Evolutionary conservation across 2,113 vertebrate genomes (phyloP).

Genomic region (Origma solitaria): DNA sequence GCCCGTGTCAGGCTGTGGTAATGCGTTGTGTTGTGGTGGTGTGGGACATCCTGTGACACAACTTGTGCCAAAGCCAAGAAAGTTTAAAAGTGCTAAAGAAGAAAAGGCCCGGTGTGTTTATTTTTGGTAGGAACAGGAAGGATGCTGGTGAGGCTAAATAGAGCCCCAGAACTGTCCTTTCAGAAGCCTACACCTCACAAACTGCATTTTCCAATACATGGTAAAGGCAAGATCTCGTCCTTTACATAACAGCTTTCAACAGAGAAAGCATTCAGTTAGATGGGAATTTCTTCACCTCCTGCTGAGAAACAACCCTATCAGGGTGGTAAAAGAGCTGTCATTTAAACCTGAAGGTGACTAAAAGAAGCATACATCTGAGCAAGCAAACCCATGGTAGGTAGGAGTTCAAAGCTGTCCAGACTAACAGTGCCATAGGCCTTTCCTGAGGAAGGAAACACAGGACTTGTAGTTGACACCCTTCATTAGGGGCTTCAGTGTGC

Average conservation of each 20-base stretch:
- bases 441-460: background rate
- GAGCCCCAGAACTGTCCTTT: background rate
- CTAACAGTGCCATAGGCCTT: background rate
- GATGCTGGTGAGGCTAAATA: constrained; percentile 4
- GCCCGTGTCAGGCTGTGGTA: background rate
- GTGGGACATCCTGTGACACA: constrained; percentile 35
- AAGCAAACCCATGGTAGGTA: background rate
- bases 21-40: background rate
- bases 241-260: background rate
- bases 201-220: background rate
- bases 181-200: background rate
- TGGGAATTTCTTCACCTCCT: background rate
- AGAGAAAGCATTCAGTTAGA: background rate
- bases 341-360: background rate
- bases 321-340: background rate
- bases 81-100: background rate
- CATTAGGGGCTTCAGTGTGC: background rate
- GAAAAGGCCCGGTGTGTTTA: background rate
- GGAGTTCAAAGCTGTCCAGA: background rate
- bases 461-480: background rate
- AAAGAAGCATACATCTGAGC: background rate
- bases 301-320: background rate
- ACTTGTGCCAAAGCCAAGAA: background rate
- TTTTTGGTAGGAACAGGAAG: constrained; percentile 34
- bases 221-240: background rate